Conservation (phyloP, 1,140 invertebrate species). For the Triops longicaudatus region DNA sequence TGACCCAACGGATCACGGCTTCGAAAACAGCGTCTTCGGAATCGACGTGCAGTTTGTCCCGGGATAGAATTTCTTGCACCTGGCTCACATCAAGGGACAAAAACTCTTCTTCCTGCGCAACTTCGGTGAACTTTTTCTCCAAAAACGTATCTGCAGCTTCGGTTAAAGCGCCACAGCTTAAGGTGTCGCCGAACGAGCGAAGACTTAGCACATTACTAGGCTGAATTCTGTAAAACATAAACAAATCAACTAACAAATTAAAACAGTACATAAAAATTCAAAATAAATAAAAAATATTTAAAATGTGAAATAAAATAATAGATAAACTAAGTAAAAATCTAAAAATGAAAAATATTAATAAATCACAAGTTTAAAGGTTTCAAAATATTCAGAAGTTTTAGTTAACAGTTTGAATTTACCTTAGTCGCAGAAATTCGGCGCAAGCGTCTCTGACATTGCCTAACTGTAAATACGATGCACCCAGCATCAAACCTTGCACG, state of each 20-base stretch:
- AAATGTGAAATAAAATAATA: too few relatives aligned
- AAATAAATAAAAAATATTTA: too few relatives aligned
- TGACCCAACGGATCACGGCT: constrained; percentile 64
- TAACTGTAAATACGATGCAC: constrained; percentile 77
- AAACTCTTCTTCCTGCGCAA: constrained; percentile 70
- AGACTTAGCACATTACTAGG: constrained; percentile 78
- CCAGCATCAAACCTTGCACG: constrained; percentile 76
- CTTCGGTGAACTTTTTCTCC: constrained; percentile 71
- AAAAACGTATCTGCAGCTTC: constrained; percentile 72
- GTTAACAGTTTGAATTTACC: constrained; percentile 42
- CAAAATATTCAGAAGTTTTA: too few relatives aligned
- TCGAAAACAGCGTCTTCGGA: constrained; percentile 63
- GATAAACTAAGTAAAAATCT: too few relatives aligned
- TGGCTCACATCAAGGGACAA: constrained; percentile 54
- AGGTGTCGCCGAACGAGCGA: constrained; percentile 69
- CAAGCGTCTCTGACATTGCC: constrained; percentile 73
- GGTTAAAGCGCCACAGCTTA: constrained; percentile 61
- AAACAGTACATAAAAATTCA: too few relatives aligned
- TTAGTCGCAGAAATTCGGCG: constrained; percentile 66
- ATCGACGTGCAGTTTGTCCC: constrained; percentile 69
- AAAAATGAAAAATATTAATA: too few relatives aligned
- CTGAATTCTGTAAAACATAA: constrained; percentile 51
- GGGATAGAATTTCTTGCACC: constrained; percentile 59
- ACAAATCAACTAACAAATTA: too few relatives aligned
- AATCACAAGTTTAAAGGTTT: too few relatives aligned